phyloP scores from a whole-genome alignment of 2,797 vertebrate species.

The Pangasius mekongensis region DNA sequence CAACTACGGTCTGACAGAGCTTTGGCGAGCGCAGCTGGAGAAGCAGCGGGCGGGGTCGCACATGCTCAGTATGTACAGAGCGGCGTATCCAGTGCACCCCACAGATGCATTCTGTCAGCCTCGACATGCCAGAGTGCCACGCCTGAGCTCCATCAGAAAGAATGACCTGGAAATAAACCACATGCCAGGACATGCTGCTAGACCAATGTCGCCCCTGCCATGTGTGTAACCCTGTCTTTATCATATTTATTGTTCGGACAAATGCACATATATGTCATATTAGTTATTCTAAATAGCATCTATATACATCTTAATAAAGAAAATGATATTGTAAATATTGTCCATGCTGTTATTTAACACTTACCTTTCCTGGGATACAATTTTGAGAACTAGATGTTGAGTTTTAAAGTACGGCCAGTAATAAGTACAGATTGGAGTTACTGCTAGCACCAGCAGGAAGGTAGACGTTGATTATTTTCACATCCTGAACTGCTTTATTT shows the following conservation, averaged over 20 bases:
- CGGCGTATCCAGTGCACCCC: constrained; percentile 69
- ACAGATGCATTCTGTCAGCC: constrained; percentile 59
- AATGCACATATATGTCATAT: neutral
- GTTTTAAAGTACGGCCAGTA: neutral
- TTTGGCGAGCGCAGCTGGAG: constrained; percentile 63
- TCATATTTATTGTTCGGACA: too few relatives aligned
- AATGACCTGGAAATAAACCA: constrained; percentile 68
- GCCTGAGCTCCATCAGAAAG: constrained; percentile 60
- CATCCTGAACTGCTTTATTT: neutral
- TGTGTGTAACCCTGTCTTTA: constrained; percentile 15
- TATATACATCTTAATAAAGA: neutral
- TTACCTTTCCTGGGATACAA: too few relatives aligned
- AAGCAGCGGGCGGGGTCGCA: constrained; percentile 48
- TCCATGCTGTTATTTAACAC: neutral
- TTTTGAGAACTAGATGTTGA: neutral
- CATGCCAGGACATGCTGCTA: constrained; percentile 51
- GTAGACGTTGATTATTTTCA: neutral
- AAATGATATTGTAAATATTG: neutral
- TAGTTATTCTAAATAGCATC: neutral
- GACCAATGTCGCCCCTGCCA: constrained; percentile 45
- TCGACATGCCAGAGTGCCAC: constrained; percentile 61
- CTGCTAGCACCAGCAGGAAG: neutral
- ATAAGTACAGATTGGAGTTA: neutral
- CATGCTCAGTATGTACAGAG: constrained; percentile 68
- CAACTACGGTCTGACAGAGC: constrained; percentile 71